Conservation (phyloP, 2,888 invertebrate species). For the Acrobasis repandana region DNA sequence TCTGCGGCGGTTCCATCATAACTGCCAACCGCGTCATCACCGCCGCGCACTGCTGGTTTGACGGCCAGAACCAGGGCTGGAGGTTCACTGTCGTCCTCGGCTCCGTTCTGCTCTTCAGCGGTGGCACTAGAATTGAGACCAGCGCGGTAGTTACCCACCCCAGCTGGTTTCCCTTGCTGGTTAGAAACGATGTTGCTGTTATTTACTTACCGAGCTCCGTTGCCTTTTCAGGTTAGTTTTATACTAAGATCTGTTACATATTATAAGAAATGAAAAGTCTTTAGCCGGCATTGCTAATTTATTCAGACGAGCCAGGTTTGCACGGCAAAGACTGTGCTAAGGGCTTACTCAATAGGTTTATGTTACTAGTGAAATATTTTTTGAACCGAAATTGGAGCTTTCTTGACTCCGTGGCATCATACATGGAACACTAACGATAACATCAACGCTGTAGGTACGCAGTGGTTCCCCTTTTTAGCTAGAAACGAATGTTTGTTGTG, state of each 20-base stretch:
- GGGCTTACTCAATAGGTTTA: too few relatives aligned
- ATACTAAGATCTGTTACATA: neutral
- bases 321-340: too few relatives aligned
- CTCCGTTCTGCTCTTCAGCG: conserved; percentile 46
- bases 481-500: too few relatives aligned
- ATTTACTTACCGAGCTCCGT: conserved; percentile 46
- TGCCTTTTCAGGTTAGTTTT: conserved; percentile 40
- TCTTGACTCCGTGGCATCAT: too few relatives aligned
- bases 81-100: conserved; percentile 53
- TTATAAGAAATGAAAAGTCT: neutral
- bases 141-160: conserved; percentile 46
- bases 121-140: conserved; percentile 47
- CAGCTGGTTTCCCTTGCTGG: conserved; percentile 45
- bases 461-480: too few relatives aligned
- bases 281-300: too few relatives aligned
- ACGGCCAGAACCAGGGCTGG: conserved; percentile 55
- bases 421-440: too few relatives aligned
- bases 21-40: conserved; percentile 45
- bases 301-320: too few relatives aligned
- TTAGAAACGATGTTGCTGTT: conserved; percentile 54
- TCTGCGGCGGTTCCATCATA: conserved; percentile 58
- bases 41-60: conserved; percentile 67
- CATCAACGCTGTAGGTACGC: too few relatives aligned
- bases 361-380: too few relatives aligned
- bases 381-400: too few relatives aligned